phyloP scores from a whole-genome alignment of 2,113 vertebrate genomes.

The Lycaon pictus region DNA sequence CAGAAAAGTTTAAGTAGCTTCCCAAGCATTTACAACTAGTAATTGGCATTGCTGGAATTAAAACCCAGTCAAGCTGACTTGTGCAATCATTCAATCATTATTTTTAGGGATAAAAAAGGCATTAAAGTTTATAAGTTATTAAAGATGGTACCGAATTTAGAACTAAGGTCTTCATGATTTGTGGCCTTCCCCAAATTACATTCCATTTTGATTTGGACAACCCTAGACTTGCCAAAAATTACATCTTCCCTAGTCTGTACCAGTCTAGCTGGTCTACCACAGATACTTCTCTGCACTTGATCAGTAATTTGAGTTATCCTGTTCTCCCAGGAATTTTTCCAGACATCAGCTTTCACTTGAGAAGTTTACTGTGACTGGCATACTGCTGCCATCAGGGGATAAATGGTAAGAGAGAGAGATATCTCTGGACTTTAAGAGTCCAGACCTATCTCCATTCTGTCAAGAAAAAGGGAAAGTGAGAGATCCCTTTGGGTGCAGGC shows the following conservation, averaged over 20 bases:
- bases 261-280: neutral
- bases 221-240: neutral
- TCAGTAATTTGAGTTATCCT: neutral
- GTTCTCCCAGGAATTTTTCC: neutral
- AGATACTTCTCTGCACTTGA: neutral
- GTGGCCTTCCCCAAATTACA: neutral
- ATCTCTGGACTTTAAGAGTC: neutral
- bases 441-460: neutral
- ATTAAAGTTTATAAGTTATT: neutral
- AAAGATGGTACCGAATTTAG: neutral
- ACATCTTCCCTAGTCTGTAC: too few relatives aligned
- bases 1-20: slow-evolving; percentile 6
- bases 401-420: neutral
- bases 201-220: neutral
- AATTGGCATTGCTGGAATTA: neutral
- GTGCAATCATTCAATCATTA: neutral
- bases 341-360: neutral
- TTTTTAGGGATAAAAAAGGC: slow-evolving; percentile 2
- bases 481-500: neutral
- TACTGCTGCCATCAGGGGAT: neutral
- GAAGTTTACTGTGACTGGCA: neutral
- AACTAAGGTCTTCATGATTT: neutral
- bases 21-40: neutral
- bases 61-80: neutral
- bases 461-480: neutral